phyloP scores from a whole-genome alignment of 2,113 vertebrate genomes.

The Charadrius vociferus region DNA sequence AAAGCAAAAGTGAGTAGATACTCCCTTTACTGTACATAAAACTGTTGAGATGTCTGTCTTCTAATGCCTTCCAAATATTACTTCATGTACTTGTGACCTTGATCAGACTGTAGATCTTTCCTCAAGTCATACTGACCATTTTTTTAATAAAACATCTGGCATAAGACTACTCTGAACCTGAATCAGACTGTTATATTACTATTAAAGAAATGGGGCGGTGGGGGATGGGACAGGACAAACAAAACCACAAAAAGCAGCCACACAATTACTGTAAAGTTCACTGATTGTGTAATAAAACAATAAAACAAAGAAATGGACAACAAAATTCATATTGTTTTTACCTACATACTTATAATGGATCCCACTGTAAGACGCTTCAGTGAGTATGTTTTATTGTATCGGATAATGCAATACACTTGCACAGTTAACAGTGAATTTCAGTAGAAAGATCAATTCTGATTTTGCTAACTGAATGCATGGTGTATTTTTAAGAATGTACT shows the following conservation, averaged over 20 bases:
- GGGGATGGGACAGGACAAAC: background rate
- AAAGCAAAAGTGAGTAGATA: background rate
- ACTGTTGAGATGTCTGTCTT: background rate
- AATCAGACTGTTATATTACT: background rate
- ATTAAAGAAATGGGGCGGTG: background rate
- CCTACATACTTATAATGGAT: background rate
- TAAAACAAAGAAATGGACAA: background rate
- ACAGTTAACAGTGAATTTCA: background rate
- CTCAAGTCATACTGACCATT: background rate
- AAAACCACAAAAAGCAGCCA: background rate
- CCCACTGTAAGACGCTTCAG: background rate
- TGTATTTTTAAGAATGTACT: background rate
- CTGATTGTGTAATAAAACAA: background rate
- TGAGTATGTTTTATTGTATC: background rate
- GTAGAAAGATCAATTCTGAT: background rate
- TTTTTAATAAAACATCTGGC: background rate
- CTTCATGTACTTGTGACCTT: background rate
- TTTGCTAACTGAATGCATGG: background rate
- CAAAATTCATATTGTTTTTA: background rate
- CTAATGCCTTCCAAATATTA: background rate
- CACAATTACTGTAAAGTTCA: background rate
- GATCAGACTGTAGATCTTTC: background rate
- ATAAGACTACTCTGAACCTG: background rate
- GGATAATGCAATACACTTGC: background rate
- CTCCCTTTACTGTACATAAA: background rate